These are phyloP conservation scores for Pitta sordida DNA, from an alignment of 2,113 vertebrate species.

Conservation along the genomic window DNA sequence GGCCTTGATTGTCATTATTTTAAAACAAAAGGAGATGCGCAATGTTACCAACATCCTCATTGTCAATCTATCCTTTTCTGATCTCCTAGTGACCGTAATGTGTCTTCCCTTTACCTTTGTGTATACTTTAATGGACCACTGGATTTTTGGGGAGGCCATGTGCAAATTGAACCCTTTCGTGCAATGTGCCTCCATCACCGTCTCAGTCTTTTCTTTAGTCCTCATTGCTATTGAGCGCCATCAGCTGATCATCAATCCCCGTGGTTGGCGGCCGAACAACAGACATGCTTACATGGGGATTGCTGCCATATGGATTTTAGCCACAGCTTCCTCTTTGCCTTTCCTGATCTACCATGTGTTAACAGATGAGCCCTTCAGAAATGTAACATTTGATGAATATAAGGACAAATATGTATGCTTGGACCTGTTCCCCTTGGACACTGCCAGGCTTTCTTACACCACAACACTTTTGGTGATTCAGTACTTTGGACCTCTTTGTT, in stretches of 20 bases:
- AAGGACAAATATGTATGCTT: conserved; percentile 85
- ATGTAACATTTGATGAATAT: conserved; percentile 77
- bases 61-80: conserved; percentile 87
- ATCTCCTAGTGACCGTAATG: conserved; percentile 83
- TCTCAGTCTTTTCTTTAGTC: conserved; percentile 87
- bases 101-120: conserved; percentile 87
- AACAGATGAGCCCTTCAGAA: conserved; percentile 81
- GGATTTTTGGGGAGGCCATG: conserved; percentile 86
- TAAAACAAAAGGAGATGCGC: conserved; percentile 85
- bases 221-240: conserved; percentile 86
- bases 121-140: conserved; percentile 90
- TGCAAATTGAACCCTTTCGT: conserved; percentile 86
- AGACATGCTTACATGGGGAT: conserved; percentile 84
- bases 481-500: conserved; percentile 83
- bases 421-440: conserved; percentile 80
- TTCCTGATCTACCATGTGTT: conserved; percentile 80
- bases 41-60: conserved; percentile 90
- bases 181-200: conserved; percentile 84
- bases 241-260: conserved; percentile 86
- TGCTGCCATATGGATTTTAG: conserved; percentile 80
- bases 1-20: conserved; percentile 82
- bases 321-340: conserved; percentile 79
- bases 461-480: conserved; percentile 83
- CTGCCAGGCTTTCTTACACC: conserved; percentile 80
- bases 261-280: conserved; percentile 84